Conservation (phyloP, 2,888 invertebrate species). For the Ametastegia equiseti region DNA sequence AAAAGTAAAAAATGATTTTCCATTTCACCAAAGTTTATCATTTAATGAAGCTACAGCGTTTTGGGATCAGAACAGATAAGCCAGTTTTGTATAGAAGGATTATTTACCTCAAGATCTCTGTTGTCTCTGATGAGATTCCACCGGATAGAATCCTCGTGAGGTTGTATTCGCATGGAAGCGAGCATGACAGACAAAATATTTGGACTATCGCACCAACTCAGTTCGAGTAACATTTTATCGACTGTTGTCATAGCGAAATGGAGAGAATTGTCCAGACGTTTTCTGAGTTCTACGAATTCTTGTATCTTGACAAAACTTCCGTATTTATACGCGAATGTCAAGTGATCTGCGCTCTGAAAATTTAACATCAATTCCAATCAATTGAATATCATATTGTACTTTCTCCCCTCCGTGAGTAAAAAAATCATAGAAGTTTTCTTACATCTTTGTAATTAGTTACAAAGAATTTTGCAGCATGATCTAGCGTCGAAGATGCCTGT, state of each 20-base stretch:
- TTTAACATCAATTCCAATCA: background rate
- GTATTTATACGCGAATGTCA: slow-evolving; percentile 95
- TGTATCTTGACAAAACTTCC: slow-evolving; percentile 95
- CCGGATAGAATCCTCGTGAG: slow-evolving; percentile 67
- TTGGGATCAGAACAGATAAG: too few relatives aligned
- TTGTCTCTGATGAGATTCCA: slow-evolving; percentile 71
- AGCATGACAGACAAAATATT: slow-evolving; percentile 64
- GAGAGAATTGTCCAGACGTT: slow-evolving; percentile 88
- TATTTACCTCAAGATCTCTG: slow-evolving; percentile 70
- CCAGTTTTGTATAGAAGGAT: background rate
- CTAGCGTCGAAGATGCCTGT: slow-evolving; percentile 84
- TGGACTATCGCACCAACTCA: slow-evolving; percentile 74
- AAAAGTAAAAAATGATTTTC: too few relatives aligned
- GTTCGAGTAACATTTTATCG: slow-evolving; percentile 84
- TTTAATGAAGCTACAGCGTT: too few relatives aligned
- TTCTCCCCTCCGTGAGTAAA: background rate
- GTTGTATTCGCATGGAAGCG: slow-evolving; percentile 68
- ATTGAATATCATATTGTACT: background rate
- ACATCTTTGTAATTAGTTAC: slow-evolving; percentile 93
- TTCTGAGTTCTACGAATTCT: slow-evolving; percentile 92
- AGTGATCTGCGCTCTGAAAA: slow-evolving; percentile 90
- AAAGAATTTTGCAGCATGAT: slow-evolving; percentile 90
- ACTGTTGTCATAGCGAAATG: slow-evolving; percentile 84
- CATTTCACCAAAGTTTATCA: too few relatives aligned
- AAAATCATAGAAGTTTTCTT: slow-evolving; percentile 69